These are phyloP conservation scores for Ailuropoda melanoleuca DNA, from an alignment of 2,113 vertebrate species.

Conservation along the genomic window DNA sequence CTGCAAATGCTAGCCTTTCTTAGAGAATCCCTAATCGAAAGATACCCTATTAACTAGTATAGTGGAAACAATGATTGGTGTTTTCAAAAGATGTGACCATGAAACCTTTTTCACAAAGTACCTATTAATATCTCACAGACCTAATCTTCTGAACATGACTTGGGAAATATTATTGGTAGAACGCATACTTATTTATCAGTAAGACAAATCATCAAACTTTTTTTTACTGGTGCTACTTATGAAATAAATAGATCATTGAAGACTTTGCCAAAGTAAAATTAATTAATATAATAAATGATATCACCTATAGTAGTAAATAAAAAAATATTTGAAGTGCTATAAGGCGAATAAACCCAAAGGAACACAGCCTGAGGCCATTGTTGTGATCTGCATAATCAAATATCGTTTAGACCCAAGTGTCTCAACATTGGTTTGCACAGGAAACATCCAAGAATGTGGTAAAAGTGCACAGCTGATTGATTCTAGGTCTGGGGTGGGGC, in stretches of 20 bases:
- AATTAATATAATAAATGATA: not conserved
- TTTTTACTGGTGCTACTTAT: not conserved
- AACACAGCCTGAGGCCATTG: not conserved
- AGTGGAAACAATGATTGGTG: not conserved
- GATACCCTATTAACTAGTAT: not conserved
- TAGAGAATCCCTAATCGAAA: not conserved
- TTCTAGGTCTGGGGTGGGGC: not conserved
- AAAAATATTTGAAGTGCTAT: not conserved
- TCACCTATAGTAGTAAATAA: not conserved
- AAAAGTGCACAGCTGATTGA: not conserved
- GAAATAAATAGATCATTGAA: not conserved
- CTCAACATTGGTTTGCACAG: not conserved
- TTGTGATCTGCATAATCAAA: not conserved
- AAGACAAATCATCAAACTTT: not conserved
- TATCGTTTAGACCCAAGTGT: not conserved
- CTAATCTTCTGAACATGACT: slow-evolving; percentile 1
- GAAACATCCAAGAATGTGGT: not conserved
- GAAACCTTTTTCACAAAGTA: not conserved
- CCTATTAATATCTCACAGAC: not conserved
- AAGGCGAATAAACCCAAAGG: not conserved
- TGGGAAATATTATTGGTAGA: not conserved
- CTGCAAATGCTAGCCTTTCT: not conserved
- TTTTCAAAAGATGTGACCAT: not conserved
- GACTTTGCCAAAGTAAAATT: not conserved
- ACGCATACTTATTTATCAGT: not conserved